A percentile compares a stretch with the other conserved stretches of the same genome.
phyloP scores from a whole-genome alignment of 2,888 invertebrate species.

The Melitaea athalia region DNA sequence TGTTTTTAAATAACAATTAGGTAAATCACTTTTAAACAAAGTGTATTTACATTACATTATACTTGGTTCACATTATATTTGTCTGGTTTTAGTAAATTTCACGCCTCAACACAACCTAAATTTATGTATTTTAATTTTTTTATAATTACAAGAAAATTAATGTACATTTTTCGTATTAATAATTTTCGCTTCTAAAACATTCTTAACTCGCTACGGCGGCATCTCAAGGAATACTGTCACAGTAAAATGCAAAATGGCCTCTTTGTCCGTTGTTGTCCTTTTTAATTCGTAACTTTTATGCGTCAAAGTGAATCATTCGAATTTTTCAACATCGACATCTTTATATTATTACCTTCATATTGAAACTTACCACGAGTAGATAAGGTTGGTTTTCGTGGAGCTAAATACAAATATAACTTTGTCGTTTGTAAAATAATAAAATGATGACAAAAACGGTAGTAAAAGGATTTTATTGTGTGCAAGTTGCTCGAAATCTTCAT shows the following conservation, averaged over 20 bases:
- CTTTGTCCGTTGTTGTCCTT: conserved; percentile 80
- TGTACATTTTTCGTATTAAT: background rate
- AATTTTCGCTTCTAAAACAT: conserved; percentile 47
- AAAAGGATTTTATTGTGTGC: conserved; percentile 44
- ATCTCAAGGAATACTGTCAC: conserved; percentile 76
- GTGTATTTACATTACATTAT: too few species aligned
- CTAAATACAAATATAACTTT: conserved; percentile 29
- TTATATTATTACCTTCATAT: background rate
- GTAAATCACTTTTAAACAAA: too few species aligned
- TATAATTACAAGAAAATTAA: too few species aligned
- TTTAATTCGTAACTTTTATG: conserved; percentile 80
- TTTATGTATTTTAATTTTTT: too few species aligned
- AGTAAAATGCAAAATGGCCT: conserved; percentile 78
- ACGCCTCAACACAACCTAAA: too few species aligned
- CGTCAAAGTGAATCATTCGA: conserved; percentile 75
- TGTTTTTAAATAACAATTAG: too few species aligned
- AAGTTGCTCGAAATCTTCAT: conserved; percentile 12
- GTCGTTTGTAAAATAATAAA: conserved; percentile 48
- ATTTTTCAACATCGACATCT: conserved; percentile 20
- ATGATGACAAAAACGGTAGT: conserved; percentile 57
- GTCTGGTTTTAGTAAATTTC: too few species aligned
- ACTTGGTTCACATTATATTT: too few species aligned
- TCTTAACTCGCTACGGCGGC: conserved; percentile 60
- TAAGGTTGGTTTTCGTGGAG: conserved; percentile 8
- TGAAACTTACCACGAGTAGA: background rate